Evolutionary conservation across 64 coral and sea anemone genomes (phyloP), one percentile per base, ranked within the genome.

Genomic region (Montipora foliosa): DNA sequence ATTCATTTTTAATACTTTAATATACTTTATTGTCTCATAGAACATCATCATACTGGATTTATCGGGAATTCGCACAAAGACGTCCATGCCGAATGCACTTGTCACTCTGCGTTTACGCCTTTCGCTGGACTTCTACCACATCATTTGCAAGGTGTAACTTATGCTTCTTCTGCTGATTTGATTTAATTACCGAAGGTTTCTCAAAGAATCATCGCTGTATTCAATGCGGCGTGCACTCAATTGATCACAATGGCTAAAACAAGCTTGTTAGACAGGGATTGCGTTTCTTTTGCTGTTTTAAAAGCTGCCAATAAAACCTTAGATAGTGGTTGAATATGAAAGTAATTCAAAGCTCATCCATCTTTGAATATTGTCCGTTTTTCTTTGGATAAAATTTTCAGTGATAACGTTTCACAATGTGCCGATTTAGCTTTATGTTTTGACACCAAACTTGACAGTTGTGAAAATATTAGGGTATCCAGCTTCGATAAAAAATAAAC

Each of bases 101-200:
- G 96, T 53, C 37, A 37, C 37, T 97, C 96, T 4, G 96, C 96
- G 5, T 97, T 97, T 68, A 89, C 93, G 4, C 96, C 96, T 0
- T 97, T 97, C 71, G 64, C 92, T 37, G 91, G 88, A 62, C 61
- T 69, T 69, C 60, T 97, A 10, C 80, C 96, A 4, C 92, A 90
- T 79, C 96, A 97, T 87, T 37, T 88, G 44, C 96, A 94, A 95
- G 89, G 96, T 97, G 60, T 45, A 77, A 78, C 44, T 47, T 80
- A 79, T 87, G n/a, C 87, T 52, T 75, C 64, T 78, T 81, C 37
- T 91, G 37, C 71, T 81, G 81, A 92, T 76, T 92, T 96, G 88
- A 96, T 92, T 96, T 92, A 92, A 96, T 96, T 92, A 96, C 87
- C 71, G 64, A 61, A 44, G 81, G 49, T 52, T 52, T 79, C 90